Conservation (phyloP, 2,888 invertebrate genomes). For the Lypha dubia region DNA sequence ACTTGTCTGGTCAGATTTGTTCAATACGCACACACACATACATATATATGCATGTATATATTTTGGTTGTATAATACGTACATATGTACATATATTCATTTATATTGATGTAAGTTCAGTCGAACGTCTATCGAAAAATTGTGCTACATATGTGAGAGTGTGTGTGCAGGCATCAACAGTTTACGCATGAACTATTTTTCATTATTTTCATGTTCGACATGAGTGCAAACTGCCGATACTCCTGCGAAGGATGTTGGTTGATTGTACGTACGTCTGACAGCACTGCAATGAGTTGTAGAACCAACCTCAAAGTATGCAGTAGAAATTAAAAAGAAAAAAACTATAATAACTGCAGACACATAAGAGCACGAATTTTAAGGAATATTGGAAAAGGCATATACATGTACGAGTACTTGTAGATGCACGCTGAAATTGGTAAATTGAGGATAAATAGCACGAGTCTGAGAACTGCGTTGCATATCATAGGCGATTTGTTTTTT, state of each 20-base stretch:
- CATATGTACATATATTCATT: too few species aligned
- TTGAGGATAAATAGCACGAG: constrained; percentile 54
- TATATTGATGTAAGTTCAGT: not conserved
- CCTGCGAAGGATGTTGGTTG: constrained; percentile 31
- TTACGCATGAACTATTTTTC: constrained; percentile 79
- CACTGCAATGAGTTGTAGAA: constrained; percentile 19
- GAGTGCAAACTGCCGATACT: constrained; percentile 77
- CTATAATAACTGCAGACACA: constrained; percentile 7
- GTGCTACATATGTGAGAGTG: not conserved
- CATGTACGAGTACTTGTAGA: not conserved
- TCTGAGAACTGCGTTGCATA: constrained; percentile 3
- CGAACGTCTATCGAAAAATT: constrained; percentile 5
- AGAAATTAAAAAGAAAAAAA: constrained; percentile 21
- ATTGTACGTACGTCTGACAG: constrained; percentile 14
- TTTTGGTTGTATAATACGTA: not conserved
- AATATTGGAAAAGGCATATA: constrained; percentile 24
- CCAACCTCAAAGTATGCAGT: constrained; percentile 53
- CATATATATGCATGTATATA: not conserved
- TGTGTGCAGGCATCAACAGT: constrained; percentile 59
- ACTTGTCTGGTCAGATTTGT: constrained; percentile 39
- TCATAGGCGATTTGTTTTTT: not conserved
- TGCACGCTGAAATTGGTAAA: constrained; percentile 61
- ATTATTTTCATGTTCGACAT: constrained; percentile 81
- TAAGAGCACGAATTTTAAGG: constrained; percentile 12
- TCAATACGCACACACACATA: not conserved